phyloP scores from a whole-genome alignment of 2,888 invertebrate genomes.

The Platycheirus rosarum region DNA sequence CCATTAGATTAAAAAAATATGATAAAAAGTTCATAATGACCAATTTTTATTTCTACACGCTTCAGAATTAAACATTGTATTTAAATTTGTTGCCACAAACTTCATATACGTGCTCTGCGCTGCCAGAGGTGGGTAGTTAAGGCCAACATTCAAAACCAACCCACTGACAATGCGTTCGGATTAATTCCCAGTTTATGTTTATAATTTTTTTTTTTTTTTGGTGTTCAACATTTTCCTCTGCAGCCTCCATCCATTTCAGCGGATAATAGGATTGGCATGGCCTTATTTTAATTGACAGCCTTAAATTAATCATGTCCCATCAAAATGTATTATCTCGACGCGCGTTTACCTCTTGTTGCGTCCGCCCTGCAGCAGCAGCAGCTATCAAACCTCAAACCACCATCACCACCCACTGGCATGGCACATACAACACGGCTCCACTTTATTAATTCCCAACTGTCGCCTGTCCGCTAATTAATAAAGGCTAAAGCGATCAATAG shows the following conservation, averaged over 20 bases:
- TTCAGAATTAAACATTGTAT: no score
- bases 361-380: conserved; percentile 29
- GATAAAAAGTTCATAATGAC: no score
- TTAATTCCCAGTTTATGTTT: conserved; percentile 42
- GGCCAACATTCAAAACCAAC: conserved; percentile 34
- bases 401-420: conserved; percentile 25
- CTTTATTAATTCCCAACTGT: conserved; percentile 64
- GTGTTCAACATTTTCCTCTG: conserved; percentile 9
- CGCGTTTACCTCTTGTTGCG: conserved; percentile 27
- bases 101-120: no score
- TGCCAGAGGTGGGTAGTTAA: conserved; percentile 11
- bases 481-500: conserved; percentile 70
- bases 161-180: conserved; percentile 48
- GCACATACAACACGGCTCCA: conserved; percentile 37
- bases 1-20: no score
- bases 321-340: conserved; percentile 65
- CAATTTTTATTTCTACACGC: no score
- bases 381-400: conserved; percentile 1
- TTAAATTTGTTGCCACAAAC: no score
- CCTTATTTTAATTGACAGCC: conserved; percentile 69
- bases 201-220: conserved; percentile 10
- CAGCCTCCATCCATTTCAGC: conserved; percentile 44
- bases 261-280: conserved; percentile 68
- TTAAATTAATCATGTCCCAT: conserved; percentile 71
- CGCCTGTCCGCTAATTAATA: conserved; percentile 70